phyloP scores from a whole-genome alignment of 2,797 vertebrate species.

The Nyctalus aviator region DNA sequence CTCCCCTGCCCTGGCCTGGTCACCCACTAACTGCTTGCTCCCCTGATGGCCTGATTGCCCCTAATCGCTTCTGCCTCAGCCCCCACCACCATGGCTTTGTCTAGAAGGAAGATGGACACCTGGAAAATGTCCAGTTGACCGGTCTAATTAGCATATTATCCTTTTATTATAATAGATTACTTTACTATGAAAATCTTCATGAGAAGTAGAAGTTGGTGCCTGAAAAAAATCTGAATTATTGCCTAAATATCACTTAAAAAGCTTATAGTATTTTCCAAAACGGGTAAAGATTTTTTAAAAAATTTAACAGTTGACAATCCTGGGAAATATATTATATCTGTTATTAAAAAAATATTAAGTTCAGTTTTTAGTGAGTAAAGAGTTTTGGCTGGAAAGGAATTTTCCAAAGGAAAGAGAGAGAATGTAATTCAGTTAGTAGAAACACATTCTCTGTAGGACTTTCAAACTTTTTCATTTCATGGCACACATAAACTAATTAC shows the following conservation, averaged over 20 bases:
- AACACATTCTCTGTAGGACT: neutral
- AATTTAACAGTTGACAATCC: neutral
- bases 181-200: slow-evolving; percentile 16
- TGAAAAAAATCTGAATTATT: slow-evolving; percentile 25
- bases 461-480: neutral
- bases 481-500: neutral
- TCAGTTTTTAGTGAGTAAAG: neutral
- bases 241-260: neutral
- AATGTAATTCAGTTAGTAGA: neutral
- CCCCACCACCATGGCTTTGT: too few species aligned
- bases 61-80: too few species aligned
- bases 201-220: neutral
- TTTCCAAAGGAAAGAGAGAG: neutral
- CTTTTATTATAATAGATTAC: neutral
- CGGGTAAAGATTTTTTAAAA: slow-evolving; percentile 3
- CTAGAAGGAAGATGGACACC: too few species aligned
- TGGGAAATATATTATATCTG: neutral
- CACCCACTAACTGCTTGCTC: too few species aligned
- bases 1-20: too few species aligned
- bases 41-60: too few species aligned
- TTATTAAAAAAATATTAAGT: neutral
- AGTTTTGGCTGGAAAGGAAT: neutral
- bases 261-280: neutral
- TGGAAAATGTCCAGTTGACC: too few species aligned
- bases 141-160: too few species aligned